Percentiles rank a stretch among this genome's conserved stretches.
Evolutionary conservation across 2,888 invertebrate genomes (phyloP).

Genomic region (Dichetophora obliterata): DNA sequence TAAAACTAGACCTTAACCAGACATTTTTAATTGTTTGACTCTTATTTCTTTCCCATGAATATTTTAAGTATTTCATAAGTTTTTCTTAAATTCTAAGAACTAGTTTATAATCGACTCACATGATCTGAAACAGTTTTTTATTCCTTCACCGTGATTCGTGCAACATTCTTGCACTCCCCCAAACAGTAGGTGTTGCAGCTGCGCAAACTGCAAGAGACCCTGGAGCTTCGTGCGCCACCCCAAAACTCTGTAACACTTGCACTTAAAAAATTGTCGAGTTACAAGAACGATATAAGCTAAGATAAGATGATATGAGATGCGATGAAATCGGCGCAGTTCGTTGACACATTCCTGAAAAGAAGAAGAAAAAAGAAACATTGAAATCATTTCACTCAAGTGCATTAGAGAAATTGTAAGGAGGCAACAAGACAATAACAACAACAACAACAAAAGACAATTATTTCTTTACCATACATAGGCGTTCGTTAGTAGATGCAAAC

Average conservation of each 20-base stretch:
- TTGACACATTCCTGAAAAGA: slow-evolving; percentile 8
- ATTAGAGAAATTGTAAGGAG: slow-evolving; percentile 6
- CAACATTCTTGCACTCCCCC: too few relatives aligned
- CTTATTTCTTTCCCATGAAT: too few relatives aligned
- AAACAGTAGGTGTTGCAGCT: background rate
- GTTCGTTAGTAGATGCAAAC: background rate
- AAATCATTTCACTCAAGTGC: slow-evolving; percentile 3
- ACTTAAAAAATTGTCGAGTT: slow-evolving; percentile 7
- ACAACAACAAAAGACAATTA: slow-evolving; percentile 8
- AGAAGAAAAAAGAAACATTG: background rate
- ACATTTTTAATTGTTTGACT: too few relatives aligned
- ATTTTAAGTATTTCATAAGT: too few relatives aligned
- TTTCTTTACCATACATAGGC: background rate
- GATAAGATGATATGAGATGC: background rate
- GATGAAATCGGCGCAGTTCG: slow-evolving; percentile 14
- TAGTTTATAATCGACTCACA: too few relatives aligned
- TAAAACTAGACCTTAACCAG: too few relatives aligned
- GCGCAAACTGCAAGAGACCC: background rate
- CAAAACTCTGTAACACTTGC: background rate
- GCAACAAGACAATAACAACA: background rate
- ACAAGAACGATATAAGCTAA: background rate
- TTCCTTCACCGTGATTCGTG: background rate
- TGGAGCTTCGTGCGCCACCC: background rate
- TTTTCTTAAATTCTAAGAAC: too few relatives aligned
- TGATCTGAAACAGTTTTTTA: background rate